Percentiles rank a stretch among this genome's conserved stretches.
phyloP scores from a whole-genome alignment of 2,797 vertebrate genomes.

The Poecilia gillii region DNA sequence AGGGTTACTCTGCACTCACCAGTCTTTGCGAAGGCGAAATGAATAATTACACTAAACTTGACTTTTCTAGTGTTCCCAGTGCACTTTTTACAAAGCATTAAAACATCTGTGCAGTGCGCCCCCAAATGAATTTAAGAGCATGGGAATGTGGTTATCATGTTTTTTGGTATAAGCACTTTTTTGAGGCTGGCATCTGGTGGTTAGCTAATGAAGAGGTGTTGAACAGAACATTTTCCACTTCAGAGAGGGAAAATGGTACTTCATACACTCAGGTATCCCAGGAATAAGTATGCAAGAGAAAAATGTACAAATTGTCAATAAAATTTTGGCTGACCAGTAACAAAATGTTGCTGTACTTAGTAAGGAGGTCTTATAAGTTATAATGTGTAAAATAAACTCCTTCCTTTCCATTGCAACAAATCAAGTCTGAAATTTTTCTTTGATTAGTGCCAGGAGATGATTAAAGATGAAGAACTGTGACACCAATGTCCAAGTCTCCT shows the following conservation, averaged over 20 bases:
- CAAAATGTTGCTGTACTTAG: constrained; percentile 28
- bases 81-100: constrained; percentile 54
- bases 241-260: constrained; percentile 84
- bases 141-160: constrained; percentile 76
- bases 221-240: constrained; percentile 83
- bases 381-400: not conserved
- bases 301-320: constrained; percentile 73
- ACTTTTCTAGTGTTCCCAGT: constrained; percentile 63
- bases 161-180: constrained; percentile 78
- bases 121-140: constrained; percentile 72
- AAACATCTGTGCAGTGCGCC: constrained; percentile 65
- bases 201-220: constrained; percentile 85
- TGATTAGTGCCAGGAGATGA: no score
- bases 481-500: no score
- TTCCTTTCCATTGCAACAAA: not conserved
- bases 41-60: constrained; percentile 71
- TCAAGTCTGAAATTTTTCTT: not conserved
- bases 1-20: constrained; percentile 66
- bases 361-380: not conserved
- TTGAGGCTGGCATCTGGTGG: constrained; percentile 72
- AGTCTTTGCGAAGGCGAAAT: constrained; percentile 49
- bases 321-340: constrained; percentile 67
- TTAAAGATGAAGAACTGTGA: no score
- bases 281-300: constrained; percentile 78
- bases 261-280: constrained; percentile 83